Percentiles rank a stretch among this genome's conserved stretches.
Conservation (phyloP, 2,888 invertebrate genomes). For the Pandemis corylana region DNA sequence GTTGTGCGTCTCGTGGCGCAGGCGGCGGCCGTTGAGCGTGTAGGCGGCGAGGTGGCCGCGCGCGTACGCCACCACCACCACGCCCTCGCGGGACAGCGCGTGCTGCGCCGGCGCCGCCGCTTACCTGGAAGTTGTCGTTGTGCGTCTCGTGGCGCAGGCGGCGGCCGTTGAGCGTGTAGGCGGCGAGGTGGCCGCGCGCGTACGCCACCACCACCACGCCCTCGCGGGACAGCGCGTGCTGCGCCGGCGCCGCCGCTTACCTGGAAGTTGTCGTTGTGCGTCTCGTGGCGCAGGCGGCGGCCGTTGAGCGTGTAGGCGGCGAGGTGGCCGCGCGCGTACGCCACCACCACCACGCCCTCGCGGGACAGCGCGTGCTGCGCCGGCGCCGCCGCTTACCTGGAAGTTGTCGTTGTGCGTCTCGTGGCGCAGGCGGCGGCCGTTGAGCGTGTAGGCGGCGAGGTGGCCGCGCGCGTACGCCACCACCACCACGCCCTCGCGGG, state of each 20-base stretch:
- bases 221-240: slow-evolving; percentile 97
- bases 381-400: slow-evolving; percentile 90
- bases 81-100: slow-evolving; percentile 97
- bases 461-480: slow-evolving; percentile 97
- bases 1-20: slow-evolving; percentile 96
- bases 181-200: slow-evolving; percentile 95
- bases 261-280: slow-evolving; percentile 98
- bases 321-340: slow-evolving; percentile 96
- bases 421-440: slow-evolving; percentile 94
- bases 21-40: slow-evolving; percentile 96
- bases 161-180: slow-evolving; percentile 97
- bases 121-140: too few species aligned
- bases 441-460: slow-evolving; percentile 97
- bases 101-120: slow-evolving; percentile 93
- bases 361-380: slow-evolving; percentile 97
- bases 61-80: slow-evolving; percentile 97
- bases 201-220: slow-evolving; percentile 98
- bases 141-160: slow-evolving; percentile 95
- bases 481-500: slow-evolving; percentile 97
- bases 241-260: slow-evolving; percentile 92
- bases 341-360: slow-evolving; percentile 97
- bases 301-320: slow-evolving; percentile 98
- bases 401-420: slow-evolving; percentile 98
- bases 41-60: slow-evolving; percentile 96
- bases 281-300: slow-evolving; percentile 93